Evolutionary conservation across 2,113 vertebrate genomes (phyloP).

Genomic region (Phyllopteryx taeniolatus): DNA sequence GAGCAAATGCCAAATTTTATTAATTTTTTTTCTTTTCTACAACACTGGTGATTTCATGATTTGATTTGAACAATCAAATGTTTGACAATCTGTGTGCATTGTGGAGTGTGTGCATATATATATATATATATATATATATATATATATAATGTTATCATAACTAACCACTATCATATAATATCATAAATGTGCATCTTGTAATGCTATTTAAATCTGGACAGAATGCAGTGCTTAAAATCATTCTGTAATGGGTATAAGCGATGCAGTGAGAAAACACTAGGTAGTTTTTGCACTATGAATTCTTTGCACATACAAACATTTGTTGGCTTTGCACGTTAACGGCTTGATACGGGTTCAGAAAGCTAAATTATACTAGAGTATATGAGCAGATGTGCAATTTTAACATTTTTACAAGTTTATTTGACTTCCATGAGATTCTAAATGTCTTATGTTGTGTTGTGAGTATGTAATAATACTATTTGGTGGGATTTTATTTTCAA

Average conservation of each 20-base stretch:
- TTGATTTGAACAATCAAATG: background rate
- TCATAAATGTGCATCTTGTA: too few species aligned
- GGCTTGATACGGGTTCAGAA: slow-evolving; percentile 3
- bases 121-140: too few species aligned
- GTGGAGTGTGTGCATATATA: too few species aligned
- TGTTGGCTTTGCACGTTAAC: slow-evolving; percentile 47
- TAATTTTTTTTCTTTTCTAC: slow-evolving; percentile 10
- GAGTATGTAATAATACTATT: background rate
- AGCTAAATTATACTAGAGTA: slow-evolving; percentile 15
- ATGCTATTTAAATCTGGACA: background rate
- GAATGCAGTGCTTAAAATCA: slow-evolving; percentile 7
- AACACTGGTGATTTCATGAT: slow-evolving; percentile 4
- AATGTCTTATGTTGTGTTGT: background rate
- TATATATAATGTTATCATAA: too few species aligned
- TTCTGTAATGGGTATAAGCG: slow-evolving; percentile 6
- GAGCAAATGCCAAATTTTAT: background rate
- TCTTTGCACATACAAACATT: slow-evolving; percentile 19
- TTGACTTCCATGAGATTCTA: background rate
- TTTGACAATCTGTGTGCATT: slow-evolving; percentile 39
- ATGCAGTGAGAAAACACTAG: slow-evolving; percentile 34
- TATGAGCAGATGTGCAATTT: slow-evolving; percentile 47
- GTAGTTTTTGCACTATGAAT: slow-evolving; percentile 26
- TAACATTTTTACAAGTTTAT: background rate
- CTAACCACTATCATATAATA: too few species aligned
- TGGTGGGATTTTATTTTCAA: background rate